A percentile compares a stretch with the other conserved stretches of the same genome.
Evolutionary conservation across 2,888 invertebrate genomes (phyloP).

Genomic region (Hybos culiciformis): DNA sequence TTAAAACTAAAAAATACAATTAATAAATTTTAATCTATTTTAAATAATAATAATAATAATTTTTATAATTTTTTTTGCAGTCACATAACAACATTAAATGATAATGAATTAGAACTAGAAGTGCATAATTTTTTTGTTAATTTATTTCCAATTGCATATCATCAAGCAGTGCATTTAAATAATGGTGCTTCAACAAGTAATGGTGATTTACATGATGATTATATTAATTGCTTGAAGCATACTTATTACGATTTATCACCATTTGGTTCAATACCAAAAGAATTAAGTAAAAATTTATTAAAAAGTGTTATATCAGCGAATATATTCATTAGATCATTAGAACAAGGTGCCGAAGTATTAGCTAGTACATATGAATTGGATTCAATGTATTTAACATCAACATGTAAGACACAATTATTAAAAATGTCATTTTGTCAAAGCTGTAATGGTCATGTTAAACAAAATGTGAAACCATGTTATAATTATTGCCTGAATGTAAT

Average conservation of each 20-base stretch:
- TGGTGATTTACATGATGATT: conserved; percentile 60
- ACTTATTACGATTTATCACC: conserved; percentile 65
- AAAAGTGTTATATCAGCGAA: conserved; percentile 71
- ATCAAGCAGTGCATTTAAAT: conserved; percentile 43
- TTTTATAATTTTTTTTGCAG: conserved; percentile 12
- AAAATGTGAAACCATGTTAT: conserved; percentile 62
- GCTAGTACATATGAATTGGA: conserved; percentile 52
- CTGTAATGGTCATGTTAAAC: conserved; percentile 54
- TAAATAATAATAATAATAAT: too few relatives aligned
- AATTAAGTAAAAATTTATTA: conserved; percentile 49
- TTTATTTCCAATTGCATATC: conserved; percentile 69
- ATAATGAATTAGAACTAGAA: conserved; percentile 46
- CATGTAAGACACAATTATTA: conserved; percentile 50
- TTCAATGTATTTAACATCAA: conserved; percentile 38
- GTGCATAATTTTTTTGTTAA: conserved; percentile 65
- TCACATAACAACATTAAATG: conserved; percentile 16
- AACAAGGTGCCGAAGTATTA: conserved; percentile 54
- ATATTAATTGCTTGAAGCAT: conserved; percentile 62
- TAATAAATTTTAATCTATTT: too few relatives aligned
- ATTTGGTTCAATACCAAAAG: conserved; percentile 68
- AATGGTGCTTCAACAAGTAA: conserved; percentile 33
- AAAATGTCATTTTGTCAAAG: conserved; percentile 61
- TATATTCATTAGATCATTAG: conserved; percentile 67
- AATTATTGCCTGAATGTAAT: conserved; percentile 84
- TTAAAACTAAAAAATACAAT: too few relatives aligned